phyloP scores from a whole-genome alignment of 1,140 invertebrate species.

The Drosophila lini region DNA sequence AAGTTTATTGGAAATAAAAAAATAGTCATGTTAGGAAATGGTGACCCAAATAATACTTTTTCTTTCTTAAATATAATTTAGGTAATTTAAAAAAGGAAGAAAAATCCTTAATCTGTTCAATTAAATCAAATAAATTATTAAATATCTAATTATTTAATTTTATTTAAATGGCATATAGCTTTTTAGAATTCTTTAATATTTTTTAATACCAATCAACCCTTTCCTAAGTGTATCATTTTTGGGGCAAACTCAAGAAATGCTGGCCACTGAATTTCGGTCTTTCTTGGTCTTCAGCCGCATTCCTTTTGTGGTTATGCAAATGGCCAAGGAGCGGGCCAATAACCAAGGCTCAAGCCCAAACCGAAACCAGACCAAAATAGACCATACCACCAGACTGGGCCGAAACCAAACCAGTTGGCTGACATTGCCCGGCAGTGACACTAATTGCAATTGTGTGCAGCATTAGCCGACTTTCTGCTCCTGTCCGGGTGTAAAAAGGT shows the following conservation, averaged over 20 bases:
- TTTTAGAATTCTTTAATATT: too few species aligned
- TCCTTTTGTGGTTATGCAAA: constrained; percentile 75
- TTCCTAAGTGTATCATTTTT: constrained; percentile 14
- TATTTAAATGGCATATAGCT: not conserved
- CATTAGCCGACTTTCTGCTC: constrained; percentile 59
- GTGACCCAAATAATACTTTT: too few species aligned
- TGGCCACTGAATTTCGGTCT: constrained; percentile 21
- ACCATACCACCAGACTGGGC: not conserved
- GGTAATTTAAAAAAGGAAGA: too few species aligned
- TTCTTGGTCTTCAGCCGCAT: constrained; percentile 44
- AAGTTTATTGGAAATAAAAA: too few species aligned
- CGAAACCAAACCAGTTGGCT: constrained; percentile 41
- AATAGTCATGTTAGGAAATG: too few species aligned
- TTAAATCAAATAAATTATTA: too few species aligned
- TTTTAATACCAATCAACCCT: not conserved
- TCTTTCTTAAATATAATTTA: too few species aligned
- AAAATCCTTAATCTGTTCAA: too few species aligned
- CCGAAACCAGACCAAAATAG: not conserved
- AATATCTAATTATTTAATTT: too few species aligned
- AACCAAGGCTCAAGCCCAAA: constrained; percentile 16
- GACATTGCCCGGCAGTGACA: constrained; percentile 66
- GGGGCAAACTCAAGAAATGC: constrained; percentile 14
- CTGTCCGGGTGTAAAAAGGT: constrained; percentile 61
- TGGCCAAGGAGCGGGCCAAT: constrained; percentile 51
- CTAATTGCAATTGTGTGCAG: constrained; percentile 81